Evolutionary conservation across 2,113 vertebrate genomes (phyloP), one percentile per base, ranked within the genome.

Genomic region (Ailurus styani): DNA sequence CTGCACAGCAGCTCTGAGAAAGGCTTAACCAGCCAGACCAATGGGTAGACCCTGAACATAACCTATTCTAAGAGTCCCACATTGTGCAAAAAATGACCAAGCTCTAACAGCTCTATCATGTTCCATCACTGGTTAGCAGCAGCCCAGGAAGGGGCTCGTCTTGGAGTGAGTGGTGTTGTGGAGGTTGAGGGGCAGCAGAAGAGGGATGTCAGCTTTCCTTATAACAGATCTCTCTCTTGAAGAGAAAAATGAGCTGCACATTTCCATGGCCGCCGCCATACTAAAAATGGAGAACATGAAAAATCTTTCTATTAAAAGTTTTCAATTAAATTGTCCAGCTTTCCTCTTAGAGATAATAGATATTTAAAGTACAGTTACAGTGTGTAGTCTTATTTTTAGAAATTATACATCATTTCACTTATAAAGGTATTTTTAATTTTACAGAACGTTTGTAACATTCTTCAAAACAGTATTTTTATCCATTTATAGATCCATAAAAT

Each of bases 381-480:
- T 68, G 40, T 40, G 2, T 27, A 88, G 40, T 60, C 47, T 57
- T 6, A 42, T 68, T 21, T 34, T 66, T 87, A 81, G 31, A 73
- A 55, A 55, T 6, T 47, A 18, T 18, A 89, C 8, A 55, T 83
- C 40, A 13, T 89, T 57, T 13, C 18, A 0, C 37, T n/a, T 60
- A n/a, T 68, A 77, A 21, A 66, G 7, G 82, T 66, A 54, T 52
- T 91, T 20, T 21, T 94, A 29, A n/a, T 87, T 82, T 91, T 86
- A 72, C 1, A 62, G 12, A 81, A 34, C 70, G 27, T 20, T 42
- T 42, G 52, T 70, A 34, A 34, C 0, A 10, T 54, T 64, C 66
- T 37, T 62, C 78, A 52, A 70, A 77, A 60, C 37, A 10, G 3
- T 55, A 73, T 81, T 87, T 94, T 94, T 90, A 79, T 40, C 17